Evolutionary conservation across 2,888 invertebrate species (phyloP), one percentile per base, ranked within the genome.

Genomic region (Thecocarcelia acutangulata): DNA sequence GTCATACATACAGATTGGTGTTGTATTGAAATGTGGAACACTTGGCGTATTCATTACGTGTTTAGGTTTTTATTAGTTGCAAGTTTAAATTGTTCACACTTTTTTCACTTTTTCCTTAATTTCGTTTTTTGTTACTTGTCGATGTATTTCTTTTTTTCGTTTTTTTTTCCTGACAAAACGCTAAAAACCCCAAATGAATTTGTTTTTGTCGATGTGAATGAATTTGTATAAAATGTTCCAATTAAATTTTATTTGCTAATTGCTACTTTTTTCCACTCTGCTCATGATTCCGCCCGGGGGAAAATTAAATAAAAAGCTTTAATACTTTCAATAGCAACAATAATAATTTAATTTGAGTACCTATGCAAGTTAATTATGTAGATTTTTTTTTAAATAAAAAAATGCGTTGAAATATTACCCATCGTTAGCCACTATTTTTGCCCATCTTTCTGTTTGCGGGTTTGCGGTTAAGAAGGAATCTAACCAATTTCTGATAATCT

Each of bases 11-110:
- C 17, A n/a, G n/a, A n/a, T n/a, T n/a, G n/a, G 77, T 77, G 68
- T 66, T 61, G 61, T 58, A 81, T 73, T 81, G 52, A 77, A 82
- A 82, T 82, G 81, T 81, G 81, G 81, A 81, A 81, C 77, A 77
- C 61, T 77, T 81, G 81, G 73, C 73, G 68, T 70, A 81, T 81
- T 77, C 77, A 81, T 70, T 77, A 82, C 80, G 80, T 81, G 80
- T 76, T 81, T 76, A 81, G 73, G 77, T 82, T 82, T 82, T 77
- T 82, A 77, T 82, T 74, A 77, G 69, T 72, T 82, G 73, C 58
- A 48, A 69, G 37, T 82, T 82, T 69, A 82, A 82, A 77, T 77
- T 81, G 81, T 82, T 82, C 81, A 82, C 81, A 82, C 81, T 77
- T 74, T 73, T 63, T 80, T 56, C 64, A 73, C 63, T 76, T 61